A percentile compares a stretch with the other conserved stretches of the same genome.
These are phyloP conservation scores for Ellobium chinense DNA, from an alignment of 2,888 invertebrate species.

Conservation along the genomic window DNA sequence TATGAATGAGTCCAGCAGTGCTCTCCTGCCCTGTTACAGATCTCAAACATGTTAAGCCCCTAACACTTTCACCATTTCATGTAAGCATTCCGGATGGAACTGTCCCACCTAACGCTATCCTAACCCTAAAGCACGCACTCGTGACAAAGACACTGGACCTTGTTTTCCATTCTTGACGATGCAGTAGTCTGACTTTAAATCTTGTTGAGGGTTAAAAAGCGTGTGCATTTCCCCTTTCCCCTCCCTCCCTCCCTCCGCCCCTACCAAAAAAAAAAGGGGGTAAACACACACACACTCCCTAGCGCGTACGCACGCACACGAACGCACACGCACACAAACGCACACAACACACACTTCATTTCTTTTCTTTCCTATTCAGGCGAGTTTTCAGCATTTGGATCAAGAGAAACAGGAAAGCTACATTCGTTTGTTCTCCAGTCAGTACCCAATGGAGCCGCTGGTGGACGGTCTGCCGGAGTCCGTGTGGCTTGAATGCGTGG, in stretches of 20 bases:
- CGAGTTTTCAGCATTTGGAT: slow-evolving; percentile 11
- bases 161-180: neutral
- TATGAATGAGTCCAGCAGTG: no score
- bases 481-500: slow-evolving; percentile 56
- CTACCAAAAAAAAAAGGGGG: neutral
- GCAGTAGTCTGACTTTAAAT: no score
- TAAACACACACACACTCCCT: neutral
- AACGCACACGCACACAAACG: neutral
- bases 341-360: neutral
- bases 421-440: slow-evolving; percentile 18
- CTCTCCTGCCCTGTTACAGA: no score
- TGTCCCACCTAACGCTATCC: no score
- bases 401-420: slow-evolving; percentile 14
- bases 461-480: slow-evolving; percentile 56
- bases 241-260: neutral
- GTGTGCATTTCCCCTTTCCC: neutral
- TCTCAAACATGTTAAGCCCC: no score
- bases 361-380: neutral
- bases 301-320: neutral
- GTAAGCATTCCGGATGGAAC: no score
- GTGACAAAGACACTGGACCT: no score
- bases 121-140: no score
- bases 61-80: no score
- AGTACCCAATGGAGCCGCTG: slow-evolving; percentile 49
- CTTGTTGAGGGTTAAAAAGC: no score